Evolutionary conservation across 1,140 invertebrate species (phyloP), one percentile per base, ranked within the genome.

Genomic region (Chelonus insularis): DNA sequence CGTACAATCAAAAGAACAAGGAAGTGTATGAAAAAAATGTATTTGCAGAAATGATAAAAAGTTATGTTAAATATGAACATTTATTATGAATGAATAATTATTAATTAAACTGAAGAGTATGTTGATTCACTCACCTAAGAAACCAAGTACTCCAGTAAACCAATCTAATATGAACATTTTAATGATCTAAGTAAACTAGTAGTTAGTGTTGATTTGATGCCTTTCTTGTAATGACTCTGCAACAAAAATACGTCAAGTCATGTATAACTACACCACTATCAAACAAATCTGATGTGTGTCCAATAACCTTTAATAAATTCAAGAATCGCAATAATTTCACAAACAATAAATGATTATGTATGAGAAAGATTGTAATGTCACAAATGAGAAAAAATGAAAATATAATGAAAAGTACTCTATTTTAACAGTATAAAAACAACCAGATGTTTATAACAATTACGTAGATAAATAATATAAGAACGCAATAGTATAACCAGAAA

Each of bases 141-240:
- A 97, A 82, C 93, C 94, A 72, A 98, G 86, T 76, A 97, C 92
- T 75, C 94, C 94, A 75, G 94, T 93, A 80, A 98, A 94, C 95
- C 95, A 98, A 79, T 98, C 95, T 91, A 92, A 96, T 82, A 98
- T 87, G 88, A 97, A 97, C 95, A 98, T 98, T 86, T 87, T 67
- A 55, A 64, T 59, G 29, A 56, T 64, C 52, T 62, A 62, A 57
- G 57, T 60, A 52, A n/a, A 21, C 41, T 16, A 18, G 14, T n/a
- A 43, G 18, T 25, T 21, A 21, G 41, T 45, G 45, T 32, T 58
- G 16, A 62, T 47, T 59, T 32, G n/a, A 11, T 61, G 18, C 32
- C 45, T 43, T 23, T 20, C 16, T 43, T 6, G 16, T 50, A 71
- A 75, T 79, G 77, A 79, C 76, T 78, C 77, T 81, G 78, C 77